Percentiles rank a stretch among this genome's conserved stretches.
Evolutionary conservation across 2,888 invertebrate species (phyloP).

Genomic region (Sclerodermus sp.): DNA sequence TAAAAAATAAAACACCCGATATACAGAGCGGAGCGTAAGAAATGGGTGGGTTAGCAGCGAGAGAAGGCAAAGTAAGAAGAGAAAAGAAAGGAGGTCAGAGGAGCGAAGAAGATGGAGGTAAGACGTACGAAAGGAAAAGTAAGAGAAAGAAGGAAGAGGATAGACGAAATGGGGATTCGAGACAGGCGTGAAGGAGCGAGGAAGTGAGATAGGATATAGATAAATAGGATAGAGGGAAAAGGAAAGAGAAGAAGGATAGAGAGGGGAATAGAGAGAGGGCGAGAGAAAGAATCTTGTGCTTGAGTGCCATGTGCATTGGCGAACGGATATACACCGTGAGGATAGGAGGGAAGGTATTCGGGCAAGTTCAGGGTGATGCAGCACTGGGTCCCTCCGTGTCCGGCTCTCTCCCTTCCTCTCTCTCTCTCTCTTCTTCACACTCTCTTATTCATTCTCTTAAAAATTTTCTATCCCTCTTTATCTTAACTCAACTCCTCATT

Average conservation of each 20-base stretch:
- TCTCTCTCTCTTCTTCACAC: conserved; percentile 13
- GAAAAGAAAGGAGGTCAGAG: conserved; percentile 31
- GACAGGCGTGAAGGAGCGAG: conserved; percentile 24
- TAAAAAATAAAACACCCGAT: conserved; percentile 35
- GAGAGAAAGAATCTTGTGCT: conserved; percentile 27
- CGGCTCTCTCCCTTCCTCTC: conserved; percentile 8
- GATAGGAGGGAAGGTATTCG: conserved; percentile 46
- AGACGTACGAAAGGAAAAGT: conserved; percentile 18
- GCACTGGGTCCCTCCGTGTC: conserved; percentile 9
- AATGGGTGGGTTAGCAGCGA: conserved; percentile 48
- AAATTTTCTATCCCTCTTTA: conserved; percentile 17
- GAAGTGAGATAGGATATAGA: conserved; percentile 16
- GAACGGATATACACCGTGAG: conserved; percentile 37
- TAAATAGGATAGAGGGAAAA: conserved; percentile 13
- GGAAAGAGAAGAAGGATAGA: conserved; percentile 11
- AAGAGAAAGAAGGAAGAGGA: conserved; percentile 12
- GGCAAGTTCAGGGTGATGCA: conserved; percentile 48
- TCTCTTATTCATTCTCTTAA: conserved; percentile 11
- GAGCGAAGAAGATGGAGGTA: conserved; percentile 19
- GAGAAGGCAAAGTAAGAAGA: conserved; percentile 44
- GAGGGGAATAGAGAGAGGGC: conserved; percentile 17
- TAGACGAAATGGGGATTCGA: conserved; percentile 24
- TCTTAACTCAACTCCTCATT: conserved; percentile 1
- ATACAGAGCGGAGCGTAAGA: conserved; percentile 43
- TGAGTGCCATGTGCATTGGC: conserved; percentile 51